Conservation (phyloP, 1,140 invertebrate genomes). For the Belonocnema kinseyi region DNA sequence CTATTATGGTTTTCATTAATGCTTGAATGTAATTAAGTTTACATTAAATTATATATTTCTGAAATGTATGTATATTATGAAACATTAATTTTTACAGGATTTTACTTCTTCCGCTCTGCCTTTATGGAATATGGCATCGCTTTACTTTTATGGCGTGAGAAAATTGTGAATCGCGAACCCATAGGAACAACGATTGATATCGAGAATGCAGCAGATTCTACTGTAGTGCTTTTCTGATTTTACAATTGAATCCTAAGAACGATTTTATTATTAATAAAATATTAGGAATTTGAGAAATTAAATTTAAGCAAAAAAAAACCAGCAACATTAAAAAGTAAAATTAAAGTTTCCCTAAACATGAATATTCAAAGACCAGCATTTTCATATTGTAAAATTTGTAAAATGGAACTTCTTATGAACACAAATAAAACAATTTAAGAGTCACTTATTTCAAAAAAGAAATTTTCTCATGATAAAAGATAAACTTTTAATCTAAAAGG, state of each 20-base stretch:
- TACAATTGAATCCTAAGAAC: not conserved
- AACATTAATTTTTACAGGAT: constrained; percentile 47
- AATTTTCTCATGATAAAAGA: too few relatives aligned
- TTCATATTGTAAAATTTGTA: too few relatives aligned
- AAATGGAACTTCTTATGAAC: too few relatives aligned
- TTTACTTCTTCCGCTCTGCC: constrained; percentile 36
- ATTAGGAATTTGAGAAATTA: not conserved
- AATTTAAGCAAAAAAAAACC: not conserved
- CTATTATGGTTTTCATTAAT: too few relatives aligned
- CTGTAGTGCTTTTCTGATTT: constrained; percentile 48
- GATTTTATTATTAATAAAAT: not conserved
- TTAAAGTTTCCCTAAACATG: too few relatives aligned
- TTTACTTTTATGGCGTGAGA: constrained; percentile 40
- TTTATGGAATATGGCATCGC: constrained; percentile 37
- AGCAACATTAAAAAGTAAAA: too few relatives aligned
- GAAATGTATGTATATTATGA: not conserved
- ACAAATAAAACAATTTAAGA: too few relatives aligned
- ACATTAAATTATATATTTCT: too few relatives aligned
- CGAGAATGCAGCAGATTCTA: constrained; percentile 41
- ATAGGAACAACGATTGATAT: constrained; percentile 48
- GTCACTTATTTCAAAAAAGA: too few relatives aligned
- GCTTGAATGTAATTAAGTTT: too few relatives aligned
- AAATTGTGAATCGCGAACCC: constrained; percentile 39
- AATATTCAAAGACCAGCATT: too few relatives aligned
- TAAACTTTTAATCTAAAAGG: too few relatives aligned